Conservation (phyloP, 2,888 invertebrate genomes). For the Acrobasis repandana region DNA sequence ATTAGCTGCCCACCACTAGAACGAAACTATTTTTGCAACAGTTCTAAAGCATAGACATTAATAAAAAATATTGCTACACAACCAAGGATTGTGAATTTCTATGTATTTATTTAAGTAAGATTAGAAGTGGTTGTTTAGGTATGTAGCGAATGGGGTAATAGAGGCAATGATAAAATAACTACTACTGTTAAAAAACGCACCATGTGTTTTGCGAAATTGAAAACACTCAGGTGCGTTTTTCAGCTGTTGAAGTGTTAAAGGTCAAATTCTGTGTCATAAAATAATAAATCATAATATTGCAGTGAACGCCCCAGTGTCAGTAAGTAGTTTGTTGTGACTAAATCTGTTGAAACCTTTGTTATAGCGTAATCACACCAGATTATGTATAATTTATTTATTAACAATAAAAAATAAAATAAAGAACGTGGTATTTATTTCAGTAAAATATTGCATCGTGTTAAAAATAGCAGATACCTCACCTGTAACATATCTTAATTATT, state of each 20-base stretch:
- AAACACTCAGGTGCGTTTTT: no score
- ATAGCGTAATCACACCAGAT: not conserved
- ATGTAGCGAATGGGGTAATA: not conserved
- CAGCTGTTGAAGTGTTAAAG: no score
- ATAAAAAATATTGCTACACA: not conserved
- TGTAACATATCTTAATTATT: no score
- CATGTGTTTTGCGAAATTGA: no score
- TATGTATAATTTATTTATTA: not conserved
- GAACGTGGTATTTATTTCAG: no score
- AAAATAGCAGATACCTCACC: no score
- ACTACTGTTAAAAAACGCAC: no score
- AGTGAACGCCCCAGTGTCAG: not conserved
- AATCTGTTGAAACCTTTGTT: not conserved
- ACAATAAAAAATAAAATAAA: not conserved
- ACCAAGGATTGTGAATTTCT: not conserved
- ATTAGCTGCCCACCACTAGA: no score
- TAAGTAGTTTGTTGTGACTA: conserved; percentile 2
- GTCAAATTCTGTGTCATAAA: no score
- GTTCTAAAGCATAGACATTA: no score
- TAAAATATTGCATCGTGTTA: no score
- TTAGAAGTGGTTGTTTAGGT: not conserved
- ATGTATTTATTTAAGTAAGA: not conserved
- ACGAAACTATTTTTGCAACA: no score
- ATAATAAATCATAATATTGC: not conserved
- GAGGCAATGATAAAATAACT: not conserved